These are phyloP conservation scores for Tamias sibiricus DNA, from an alignment of 2,113 vertebrate species.

Conservation along the genomic window DNA sequence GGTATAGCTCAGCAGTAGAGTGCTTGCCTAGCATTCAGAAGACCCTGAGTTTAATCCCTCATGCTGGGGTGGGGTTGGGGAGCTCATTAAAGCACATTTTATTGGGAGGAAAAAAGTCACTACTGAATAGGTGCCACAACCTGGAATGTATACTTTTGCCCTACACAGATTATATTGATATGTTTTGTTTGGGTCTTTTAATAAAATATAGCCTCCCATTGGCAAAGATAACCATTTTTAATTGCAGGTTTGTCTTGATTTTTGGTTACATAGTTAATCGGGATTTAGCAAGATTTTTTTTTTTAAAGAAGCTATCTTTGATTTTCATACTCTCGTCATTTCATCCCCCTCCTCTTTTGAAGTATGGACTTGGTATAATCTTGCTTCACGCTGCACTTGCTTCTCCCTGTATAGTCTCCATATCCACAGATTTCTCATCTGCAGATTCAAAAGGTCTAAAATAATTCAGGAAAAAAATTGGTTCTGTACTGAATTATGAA, in stretches of 20 bases:
- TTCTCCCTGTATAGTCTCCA: neutral
- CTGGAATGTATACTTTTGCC: constrained; percentile 5
- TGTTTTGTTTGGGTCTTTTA: constrained; percentile 27
- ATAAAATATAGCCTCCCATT: neutral
- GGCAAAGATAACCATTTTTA: constrained; percentile 7
- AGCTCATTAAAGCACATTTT: neutral
- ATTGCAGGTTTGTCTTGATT: constrained; percentile 20
- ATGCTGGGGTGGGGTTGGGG: neutral
- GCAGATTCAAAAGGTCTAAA: neutral
- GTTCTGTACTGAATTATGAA: neutral
- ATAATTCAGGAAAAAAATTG: neutral
- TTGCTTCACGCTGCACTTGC: constrained; percentile 6
- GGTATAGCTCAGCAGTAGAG: neutral
- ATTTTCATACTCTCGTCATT: constrained; percentile 51
- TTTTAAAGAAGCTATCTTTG: neutral
- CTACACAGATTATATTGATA: neutral
- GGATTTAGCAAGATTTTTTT: constrained; percentile 24
- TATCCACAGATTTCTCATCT: neutral
- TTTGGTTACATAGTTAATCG: constrained; percentile 38
- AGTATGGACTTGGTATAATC: neutral
- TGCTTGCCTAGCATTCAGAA: neutral
- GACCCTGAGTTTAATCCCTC: neutral
- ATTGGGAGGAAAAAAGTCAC: neutral
- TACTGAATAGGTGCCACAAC: neutral
- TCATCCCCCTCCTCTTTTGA: neutral